phyloP scores from a whole-genome alignment of 2,888 invertebrate species.

The Tribolium freemani region DNA sequence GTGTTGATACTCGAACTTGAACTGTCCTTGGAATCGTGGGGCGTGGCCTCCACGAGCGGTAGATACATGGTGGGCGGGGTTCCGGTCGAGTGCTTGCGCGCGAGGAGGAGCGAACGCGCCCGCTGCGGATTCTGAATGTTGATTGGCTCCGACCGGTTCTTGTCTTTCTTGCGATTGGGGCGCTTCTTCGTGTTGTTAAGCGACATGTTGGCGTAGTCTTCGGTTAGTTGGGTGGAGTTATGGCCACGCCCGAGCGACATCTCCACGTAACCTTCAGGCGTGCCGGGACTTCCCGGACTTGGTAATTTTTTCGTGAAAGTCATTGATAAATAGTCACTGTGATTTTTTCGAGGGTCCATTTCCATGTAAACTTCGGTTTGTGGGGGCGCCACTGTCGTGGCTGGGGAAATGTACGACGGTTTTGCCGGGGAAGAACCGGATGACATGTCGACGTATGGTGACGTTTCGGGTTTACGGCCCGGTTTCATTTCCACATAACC shows the following conservation, averaged over 20 bases:
- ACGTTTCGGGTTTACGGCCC: conserved; percentile 61
- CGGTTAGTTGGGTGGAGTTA: conserved; percentile 61
- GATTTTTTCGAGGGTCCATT: conserved; percentile 58
- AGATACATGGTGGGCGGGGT: conserved; percentile 69
- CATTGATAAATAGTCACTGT: conserved; percentile 41
- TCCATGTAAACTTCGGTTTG: conserved; percentile 61
- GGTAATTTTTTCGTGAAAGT: neutral
- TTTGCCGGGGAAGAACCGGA: conserved; percentile 52
- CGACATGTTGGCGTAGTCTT: conserved; percentile 73
- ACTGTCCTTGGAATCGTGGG: conserved; percentile 67
- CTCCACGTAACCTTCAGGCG: conserved; percentile 76
- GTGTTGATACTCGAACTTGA: conserved; percentile 69
- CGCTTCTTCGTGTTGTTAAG: conserved; percentile 55
- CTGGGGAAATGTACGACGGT: conserved; percentile 13
- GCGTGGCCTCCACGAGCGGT: conserved; percentile 64
- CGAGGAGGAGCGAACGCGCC: conserved; percentile 38
- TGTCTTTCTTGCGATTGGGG: conserved; percentile 63
- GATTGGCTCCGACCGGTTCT: conserved; percentile 75
- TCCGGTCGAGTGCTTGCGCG: conserved; percentile 63
- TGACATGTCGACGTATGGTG: conserved; percentile 70
- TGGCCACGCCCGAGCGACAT: conserved; percentile 71
- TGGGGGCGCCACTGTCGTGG: too few relatives aligned
- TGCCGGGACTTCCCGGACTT: conserved; percentile 48
- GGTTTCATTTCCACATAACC: conserved; percentile 69
- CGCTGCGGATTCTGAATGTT: conserved; percentile 69